Evolutionary conservation across 2,113 vertebrate species (phyloP), one percentile per base, ranked within the genome.

Genomic region (Meles meles): DNA sequence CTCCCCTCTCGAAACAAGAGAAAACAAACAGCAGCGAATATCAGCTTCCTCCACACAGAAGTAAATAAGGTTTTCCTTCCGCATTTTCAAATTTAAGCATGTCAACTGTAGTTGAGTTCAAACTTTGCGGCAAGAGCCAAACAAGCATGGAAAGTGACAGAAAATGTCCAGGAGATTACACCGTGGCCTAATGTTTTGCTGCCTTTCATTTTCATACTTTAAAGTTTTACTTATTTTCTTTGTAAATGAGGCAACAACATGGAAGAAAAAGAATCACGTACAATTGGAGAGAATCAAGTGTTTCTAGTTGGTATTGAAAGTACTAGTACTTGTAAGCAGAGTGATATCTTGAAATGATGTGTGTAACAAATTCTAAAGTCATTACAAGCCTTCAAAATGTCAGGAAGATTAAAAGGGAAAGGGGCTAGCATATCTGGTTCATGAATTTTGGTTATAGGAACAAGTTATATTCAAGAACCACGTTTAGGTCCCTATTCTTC

Each of bases 351-450:
- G 63, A 98, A 97, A 95, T 90, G 12, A 88, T 90, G 39, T 63
- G 47, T 69, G n/a, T 39, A 90, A 69, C 69, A 92, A 80, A 97
- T 97, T 97, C 96, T 92, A 97, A 97, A 98, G 98, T 96, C 71
- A 77, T 95, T 97, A 95, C 55, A 97, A 93, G 25, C 82, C 59
- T 97, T 97, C 94, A 90, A 97, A 98, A 94, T 63, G 37, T 96
- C 82, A 87, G 44, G 79, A 82, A 94, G n/a, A 98, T 97, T 98
- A 63, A 95, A 97, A 97, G n/a, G 87, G 77, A 94, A 69, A 97
- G 95, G 91, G 59, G 39, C 37, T 52, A 44, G 1, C 87, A 95
- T 97, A 42, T 95, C 59, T 98, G 87, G 93, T 94, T 97, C 96
- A 93, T 98, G 88, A 96, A 79, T 87, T 98, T 93, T 1, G 0